Percentiles rank a stretch among this genome's conserved stretches.
These are phyloP conservation scores for Dascyllus trimaculatus DNA, from an alignment of 2,113 vertebrate genomes.

Conservation along the genomic window DNA sequence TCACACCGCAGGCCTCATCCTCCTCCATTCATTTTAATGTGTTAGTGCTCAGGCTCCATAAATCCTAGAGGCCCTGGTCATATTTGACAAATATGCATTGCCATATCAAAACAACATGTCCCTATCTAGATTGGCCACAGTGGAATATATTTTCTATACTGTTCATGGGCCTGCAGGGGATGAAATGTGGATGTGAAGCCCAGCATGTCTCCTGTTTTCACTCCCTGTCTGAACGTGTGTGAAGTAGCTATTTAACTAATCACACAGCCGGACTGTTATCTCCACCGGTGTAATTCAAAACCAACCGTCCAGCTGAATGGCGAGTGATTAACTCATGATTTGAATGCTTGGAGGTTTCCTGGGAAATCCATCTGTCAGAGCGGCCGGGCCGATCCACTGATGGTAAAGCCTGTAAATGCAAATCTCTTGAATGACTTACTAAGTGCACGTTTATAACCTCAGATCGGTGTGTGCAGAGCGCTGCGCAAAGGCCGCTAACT, in stretches of 20 bases:
- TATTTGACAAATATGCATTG: too few relatives aligned
- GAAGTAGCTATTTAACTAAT: background rate
- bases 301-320: background rate
- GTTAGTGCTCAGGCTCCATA: too few relatives aligned
- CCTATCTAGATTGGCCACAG: too few relatives aligned
- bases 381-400: background rate
- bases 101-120: too few relatives aligned
- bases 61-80: too few relatives aligned
- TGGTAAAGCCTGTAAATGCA: conserved; percentile 20
- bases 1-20: too few relatives aligned
- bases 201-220: background rate
- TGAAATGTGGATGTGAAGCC: too few relatives aligned
- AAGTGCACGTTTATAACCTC: background rate
- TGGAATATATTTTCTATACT: too few relatives aligned
- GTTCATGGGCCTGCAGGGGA: too few relatives aligned
- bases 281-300: background rate
- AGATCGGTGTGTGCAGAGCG: conserved; percentile 26
- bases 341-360: conserved; percentile 55
- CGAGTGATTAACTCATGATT: conserved; percentile 62
- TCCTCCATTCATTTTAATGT: too few relatives aligned
- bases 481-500: conserved; percentile 49
- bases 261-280: conserved; percentile 45
- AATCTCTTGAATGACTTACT: conserved; percentile 40
- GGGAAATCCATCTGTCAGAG: conserved; percentile 24
- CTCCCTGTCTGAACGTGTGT: background rate